Evolutionary conservation across 2,888 invertebrate species (phyloP).

Genomic region (Pyrocoelia pectoralis): DNA sequence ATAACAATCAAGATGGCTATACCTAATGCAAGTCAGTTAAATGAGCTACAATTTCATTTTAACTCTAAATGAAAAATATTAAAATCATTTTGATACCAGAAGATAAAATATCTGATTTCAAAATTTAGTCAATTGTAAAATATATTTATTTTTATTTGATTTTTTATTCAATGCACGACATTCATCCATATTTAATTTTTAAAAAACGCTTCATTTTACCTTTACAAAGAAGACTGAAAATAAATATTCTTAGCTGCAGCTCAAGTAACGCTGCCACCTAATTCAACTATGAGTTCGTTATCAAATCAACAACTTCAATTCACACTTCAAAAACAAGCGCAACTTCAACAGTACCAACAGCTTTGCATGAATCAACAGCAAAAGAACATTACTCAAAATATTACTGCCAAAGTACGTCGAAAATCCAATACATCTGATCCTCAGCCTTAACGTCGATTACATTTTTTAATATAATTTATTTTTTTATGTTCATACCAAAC

Average conservation of each 20-base stretch:
- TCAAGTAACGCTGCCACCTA: conserved; percentile 49
- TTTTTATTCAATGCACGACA: conserved; percentile 15
- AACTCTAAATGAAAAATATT: conserved; percentile 39
- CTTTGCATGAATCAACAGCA: conserved; percentile 53
- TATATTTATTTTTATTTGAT: conserved; percentile 1
- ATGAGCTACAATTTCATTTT: conserved; percentile 56
- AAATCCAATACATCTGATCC: conserved; percentile 56
- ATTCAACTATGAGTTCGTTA: conserved; percentile 44
- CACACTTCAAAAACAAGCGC: conserved; percentile 53
- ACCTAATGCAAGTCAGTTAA: conserved; percentile 59
- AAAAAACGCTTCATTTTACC: conserved; percentile 17
- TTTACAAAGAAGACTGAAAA: conserved; percentile 37
- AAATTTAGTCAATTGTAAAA: conserved; percentile 14
- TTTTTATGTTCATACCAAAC: conserved; percentile 28
- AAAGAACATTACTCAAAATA: conserved; percentile 45
- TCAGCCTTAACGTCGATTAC: conserved; percentile 48
- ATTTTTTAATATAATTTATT: conserved; percentile 28
- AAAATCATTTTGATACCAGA: conserved; percentile 4
- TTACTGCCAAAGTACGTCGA: conserved; percentile 54
- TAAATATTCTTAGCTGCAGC: conserved; percentile 50
- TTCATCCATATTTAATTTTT: conserved; percentile 17
- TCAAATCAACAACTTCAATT: conserved; percentile 48
- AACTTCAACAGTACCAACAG: conserved; percentile 56
- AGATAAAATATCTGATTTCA: conserved; percentile 12
- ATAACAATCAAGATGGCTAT: conserved; percentile 59